Percentiles rank a stretch among this genome's conserved stretches.
These are phyloP conservation scores for Podiceps cristatus DNA, from an alignment of 2,113 vertebrate species.

Conservation along the genomic window DNA sequence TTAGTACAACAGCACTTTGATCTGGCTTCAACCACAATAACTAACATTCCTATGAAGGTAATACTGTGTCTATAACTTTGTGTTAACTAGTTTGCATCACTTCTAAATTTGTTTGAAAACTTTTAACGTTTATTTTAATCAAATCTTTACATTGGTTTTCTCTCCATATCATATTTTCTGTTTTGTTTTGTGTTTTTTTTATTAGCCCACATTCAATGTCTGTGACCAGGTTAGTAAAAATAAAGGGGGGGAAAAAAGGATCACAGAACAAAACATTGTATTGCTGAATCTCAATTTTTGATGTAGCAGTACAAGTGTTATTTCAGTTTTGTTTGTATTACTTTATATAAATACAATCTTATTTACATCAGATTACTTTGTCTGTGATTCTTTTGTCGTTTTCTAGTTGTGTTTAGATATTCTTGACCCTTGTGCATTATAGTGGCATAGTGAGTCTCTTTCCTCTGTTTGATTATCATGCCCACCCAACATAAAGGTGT, in stretches of 20 bases:
- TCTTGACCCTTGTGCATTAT: constrained; percentile 64
- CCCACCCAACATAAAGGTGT: constrained; percentile 59
- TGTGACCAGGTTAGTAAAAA: constrained; percentile 99
- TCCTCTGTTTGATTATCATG: constrained; percentile 67
- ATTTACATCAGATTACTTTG: constrained; percentile 55
- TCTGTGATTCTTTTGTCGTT: constrained; percentile 83
- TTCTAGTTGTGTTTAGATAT: constrained; percentile 76
- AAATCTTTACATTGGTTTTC: constrained; percentile 84
- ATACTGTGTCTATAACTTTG: not conserved
- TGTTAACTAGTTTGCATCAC: constrained; percentile 6
- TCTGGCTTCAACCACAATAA: constrained; percentile 97
- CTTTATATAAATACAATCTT: constrained; percentile 43
- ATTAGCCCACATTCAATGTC: constrained; percentile 99
- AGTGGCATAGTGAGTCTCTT: constrained; percentile 69
- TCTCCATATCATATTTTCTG: constrained; percentile 94
- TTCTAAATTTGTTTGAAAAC: constrained; percentile 68
- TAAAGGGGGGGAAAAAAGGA: constrained; percentile 74
- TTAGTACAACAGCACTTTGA: constrained; percentile 99
- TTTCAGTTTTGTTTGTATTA: constrained; percentile 40
- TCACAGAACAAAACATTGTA: constrained; percentile 81
- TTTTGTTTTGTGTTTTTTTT: constrained; percentile 81
- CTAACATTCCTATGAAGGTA: constrained; percentile 99
- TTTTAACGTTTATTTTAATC: constrained; percentile 75
- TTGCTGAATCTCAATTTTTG: constrained; percentile 60
- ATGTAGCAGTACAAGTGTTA: constrained; percentile 42